Conservation (phyloP, 2,888 invertebrate species). For the Cyrtodaria siliqua region DNA sequence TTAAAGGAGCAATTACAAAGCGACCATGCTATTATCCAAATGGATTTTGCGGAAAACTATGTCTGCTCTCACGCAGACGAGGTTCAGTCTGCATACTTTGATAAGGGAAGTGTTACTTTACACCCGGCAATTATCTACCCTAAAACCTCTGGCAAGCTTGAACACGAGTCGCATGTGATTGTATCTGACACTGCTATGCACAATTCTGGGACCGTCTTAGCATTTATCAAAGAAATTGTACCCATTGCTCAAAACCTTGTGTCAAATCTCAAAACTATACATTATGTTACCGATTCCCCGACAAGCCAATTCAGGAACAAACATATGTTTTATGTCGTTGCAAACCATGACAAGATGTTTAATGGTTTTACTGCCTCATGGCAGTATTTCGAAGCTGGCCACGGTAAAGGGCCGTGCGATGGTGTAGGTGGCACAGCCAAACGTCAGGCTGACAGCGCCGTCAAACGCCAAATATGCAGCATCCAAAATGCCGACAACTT, state of each 20-base stretch:
- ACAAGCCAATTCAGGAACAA: slow-evolving; percentile 31
- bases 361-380: slow-evolving; percentile 32
- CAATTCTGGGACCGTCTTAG: slow-evolving; percentile 26
- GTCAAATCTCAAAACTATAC: slow-evolving; percentile 19
- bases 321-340: slow-evolving; percentile 15
- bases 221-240: slow-evolving; percentile 19
- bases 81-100: slow-evolving; percentile 44
- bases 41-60: slow-evolving; percentile 53
- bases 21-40: slow-evolving; percentile 31
- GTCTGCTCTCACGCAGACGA: slow-evolving; percentile 32
- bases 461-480: not conserved
- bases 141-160: not conserved
- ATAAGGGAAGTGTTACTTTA: slow-evolving; percentile 32
- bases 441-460: not conserved
- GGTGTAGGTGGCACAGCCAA: not conserved
- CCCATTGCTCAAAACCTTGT: not conserved
- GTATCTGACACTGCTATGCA: slow-evolving; percentile 32
- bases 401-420: not conserved
- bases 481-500: not conserved
- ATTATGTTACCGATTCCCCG: slow-evolving; percentile 44
- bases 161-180: slow-evolving; percentile 22
- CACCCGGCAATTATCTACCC: slow-evolving; percentile 1
- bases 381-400: slow-evolving; percentile 6
- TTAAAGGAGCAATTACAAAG: slow-evolving; percentile 16
- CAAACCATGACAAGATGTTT: slow-evolving; percentile 20